These are phyloP conservation scores for Holacanthella duospinosa DNA, from an alignment of 2,888 invertebrate genomes.

Conservation along the genomic window DNA sequence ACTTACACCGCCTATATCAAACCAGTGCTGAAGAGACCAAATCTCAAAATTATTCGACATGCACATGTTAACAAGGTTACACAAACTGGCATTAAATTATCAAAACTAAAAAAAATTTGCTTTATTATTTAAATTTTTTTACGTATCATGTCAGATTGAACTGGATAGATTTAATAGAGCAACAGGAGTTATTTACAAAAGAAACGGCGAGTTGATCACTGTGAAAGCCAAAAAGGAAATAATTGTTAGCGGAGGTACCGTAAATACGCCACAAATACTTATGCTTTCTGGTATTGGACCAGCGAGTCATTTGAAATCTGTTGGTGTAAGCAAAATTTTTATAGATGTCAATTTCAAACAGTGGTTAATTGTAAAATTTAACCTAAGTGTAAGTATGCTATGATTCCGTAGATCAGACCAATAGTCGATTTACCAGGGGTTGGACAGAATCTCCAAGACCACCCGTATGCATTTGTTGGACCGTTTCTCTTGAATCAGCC, in stretches of 20 bases:
- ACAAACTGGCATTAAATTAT: background rate
- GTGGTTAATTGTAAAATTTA: too few relatives aligned
- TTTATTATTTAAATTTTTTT: too few relatives aligned
- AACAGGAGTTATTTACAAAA: background rate
- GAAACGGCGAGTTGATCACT: background rate
- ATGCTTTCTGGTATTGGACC: background rate
- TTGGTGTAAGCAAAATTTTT: background rate
- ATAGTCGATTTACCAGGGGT: background rate
- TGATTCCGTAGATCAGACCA: background rate
- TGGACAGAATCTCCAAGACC: background rate
- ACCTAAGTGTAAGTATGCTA: too few relatives aligned
- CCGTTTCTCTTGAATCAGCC: background rate
- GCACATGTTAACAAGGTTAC: background rate
- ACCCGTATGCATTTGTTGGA: background rate
- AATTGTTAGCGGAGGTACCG: background rate
- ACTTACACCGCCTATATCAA: constrained; percentile 1
- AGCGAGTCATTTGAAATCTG: background rate
- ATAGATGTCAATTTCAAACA: too few relatives aligned
- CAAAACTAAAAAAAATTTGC: too few relatives aligned
- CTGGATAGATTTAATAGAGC: too few relatives aligned
- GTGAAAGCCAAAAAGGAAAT: background rate
- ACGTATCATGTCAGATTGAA: too few relatives aligned
- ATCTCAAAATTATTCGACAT: background rate
- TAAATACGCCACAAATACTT: background rate
- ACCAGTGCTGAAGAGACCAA: background rate